A percentile compares a stretch with the other conserved stretches of the same genome.
phyloP scores from a whole-genome alignment of 2,888 invertebrate species.

The Volucella inflata region DNA sequence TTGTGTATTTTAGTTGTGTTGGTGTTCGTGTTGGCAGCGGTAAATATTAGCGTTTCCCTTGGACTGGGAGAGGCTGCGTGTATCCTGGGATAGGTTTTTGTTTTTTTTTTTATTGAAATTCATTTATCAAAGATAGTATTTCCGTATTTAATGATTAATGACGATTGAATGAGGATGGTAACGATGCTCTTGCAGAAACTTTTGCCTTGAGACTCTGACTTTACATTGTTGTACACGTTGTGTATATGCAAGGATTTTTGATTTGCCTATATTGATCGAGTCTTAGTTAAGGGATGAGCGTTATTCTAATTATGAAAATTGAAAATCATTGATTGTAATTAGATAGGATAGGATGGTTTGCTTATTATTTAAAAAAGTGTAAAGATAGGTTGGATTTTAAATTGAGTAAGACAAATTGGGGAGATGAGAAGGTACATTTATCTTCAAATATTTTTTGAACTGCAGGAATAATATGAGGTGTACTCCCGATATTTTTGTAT shows the following conservation, averaged over 20 bases:
- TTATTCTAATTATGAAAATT: conserved; percentile 32
- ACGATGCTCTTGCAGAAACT: background rate
- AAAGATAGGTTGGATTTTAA: background rate
- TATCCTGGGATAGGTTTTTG: background rate
- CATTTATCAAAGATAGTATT: conserved; percentile 45
- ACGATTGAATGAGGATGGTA: conserved; percentile 24
- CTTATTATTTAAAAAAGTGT: conserved; percentile 7
- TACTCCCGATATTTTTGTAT: too few relatives aligned
- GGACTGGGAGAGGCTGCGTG: background rate
- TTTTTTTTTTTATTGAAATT: conserved; percentile 31
- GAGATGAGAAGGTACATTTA: too few relatives aligned
- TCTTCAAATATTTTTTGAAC: background rate
- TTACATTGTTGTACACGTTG: background rate
- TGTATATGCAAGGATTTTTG: background rate
- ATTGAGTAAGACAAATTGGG: too few relatives aligned
- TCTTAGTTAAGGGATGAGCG: background rate
- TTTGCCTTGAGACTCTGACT: conserved; percentile 4
- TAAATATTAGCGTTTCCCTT: background rate
- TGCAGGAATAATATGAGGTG: too few relatives aligned
- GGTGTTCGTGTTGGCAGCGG: too few relatives aligned
- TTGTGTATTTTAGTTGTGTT: background rate
- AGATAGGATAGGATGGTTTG: conserved; percentile 10
- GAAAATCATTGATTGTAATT: conserved; percentile 36
- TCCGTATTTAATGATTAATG: conserved; percentile 55
- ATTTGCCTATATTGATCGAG: background rate